Conservation (phyloP, 2,113 vertebrate species). For the Halcyon senegalensis region DNA sequence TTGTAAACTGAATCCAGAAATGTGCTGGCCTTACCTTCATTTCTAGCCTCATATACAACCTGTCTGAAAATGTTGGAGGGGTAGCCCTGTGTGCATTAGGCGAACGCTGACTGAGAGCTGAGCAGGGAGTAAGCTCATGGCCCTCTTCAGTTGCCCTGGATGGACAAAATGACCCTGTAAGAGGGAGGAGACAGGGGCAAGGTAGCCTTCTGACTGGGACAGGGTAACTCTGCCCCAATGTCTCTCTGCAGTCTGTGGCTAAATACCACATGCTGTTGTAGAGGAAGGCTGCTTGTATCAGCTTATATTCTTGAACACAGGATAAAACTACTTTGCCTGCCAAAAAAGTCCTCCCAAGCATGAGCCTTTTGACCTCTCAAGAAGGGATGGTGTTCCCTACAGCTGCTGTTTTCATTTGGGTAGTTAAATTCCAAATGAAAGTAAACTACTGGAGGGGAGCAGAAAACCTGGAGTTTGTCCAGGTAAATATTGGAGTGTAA, state of each 20-base stretch:
- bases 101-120: not conserved
- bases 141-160: accelerated
- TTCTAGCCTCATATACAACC: not conserved
- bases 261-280: not conserved
- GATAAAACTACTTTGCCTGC: not conserved
- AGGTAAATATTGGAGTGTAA: constrained; percentile 7
- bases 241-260: not conserved
- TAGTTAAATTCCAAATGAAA: constrained; percentile 14
- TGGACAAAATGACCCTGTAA: not conserved
- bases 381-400: not conserved
- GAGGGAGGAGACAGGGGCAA: not conserved
- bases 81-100: too few species aligned
- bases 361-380: not conserved
- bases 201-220: not conserved
- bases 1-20: not conserved
- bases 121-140: not conserved
- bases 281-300: not conserved
- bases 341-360: not conserved
- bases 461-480: constrained; percentile 22
- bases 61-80: not conserved
- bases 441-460: not conserved
- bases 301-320: not conserved
- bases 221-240: not conserved
- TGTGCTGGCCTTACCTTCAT: not conserved
- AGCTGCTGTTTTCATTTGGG: constrained; percentile 8